Evolutionary conservation across 1,140 invertebrate species (phyloP).

Genomic region (Antheraea pernyi): DNA sequence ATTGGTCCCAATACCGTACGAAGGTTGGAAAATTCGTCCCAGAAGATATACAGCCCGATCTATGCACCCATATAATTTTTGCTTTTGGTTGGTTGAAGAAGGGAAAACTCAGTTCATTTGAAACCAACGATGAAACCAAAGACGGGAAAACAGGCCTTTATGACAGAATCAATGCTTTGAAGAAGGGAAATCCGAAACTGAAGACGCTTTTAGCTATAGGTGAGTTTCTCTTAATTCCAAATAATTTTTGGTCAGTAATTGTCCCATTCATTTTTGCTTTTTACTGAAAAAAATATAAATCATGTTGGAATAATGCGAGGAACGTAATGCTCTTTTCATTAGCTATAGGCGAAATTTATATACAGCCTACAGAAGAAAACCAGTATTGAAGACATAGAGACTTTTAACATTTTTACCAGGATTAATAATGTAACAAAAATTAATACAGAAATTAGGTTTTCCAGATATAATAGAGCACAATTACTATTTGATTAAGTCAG

Average conservation of each 20-base stretch:
- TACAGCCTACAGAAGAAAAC: too few species aligned
- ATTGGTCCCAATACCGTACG: slow-evolving; percentile 97
- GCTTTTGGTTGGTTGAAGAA: slow-evolving; percentile 98
- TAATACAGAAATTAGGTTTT: too few species aligned
- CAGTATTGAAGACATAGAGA: too few species aligned
- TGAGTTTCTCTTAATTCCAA: slow-evolving; percentile 71
- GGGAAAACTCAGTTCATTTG: slow-evolving; percentile 94
- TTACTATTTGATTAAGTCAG: slow-evolving; percentile 1
- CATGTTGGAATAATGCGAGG: too few species aligned
- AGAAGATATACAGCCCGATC: slow-evolving; percentile 96
- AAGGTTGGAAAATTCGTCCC: slow-evolving; percentile 96
- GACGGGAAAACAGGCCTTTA: slow-evolving; percentile 95
- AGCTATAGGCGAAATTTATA: too few species aligned
- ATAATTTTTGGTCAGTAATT: not conserved
- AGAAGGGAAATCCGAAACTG: slow-evolving; percentile 93
- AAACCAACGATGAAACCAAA: slow-evolving; percentile 95
- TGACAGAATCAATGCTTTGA: slow-evolving; percentile 89
- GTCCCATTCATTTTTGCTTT: too few species aligned
- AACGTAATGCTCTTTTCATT: too few species aligned
- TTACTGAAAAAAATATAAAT: too few species aligned
- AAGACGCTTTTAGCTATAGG: slow-evolving; percentile 94
- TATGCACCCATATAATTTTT: slow-evolving; percentile 98
- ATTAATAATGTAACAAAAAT: too few species aligned
- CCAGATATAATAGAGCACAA: too few species aligned
- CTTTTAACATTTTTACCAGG: too few species aligned